Evolutionary conservation across 1,140 invertebrate species (phyloP).

Genomic region (Aphaenogaster floridana): DNA sequence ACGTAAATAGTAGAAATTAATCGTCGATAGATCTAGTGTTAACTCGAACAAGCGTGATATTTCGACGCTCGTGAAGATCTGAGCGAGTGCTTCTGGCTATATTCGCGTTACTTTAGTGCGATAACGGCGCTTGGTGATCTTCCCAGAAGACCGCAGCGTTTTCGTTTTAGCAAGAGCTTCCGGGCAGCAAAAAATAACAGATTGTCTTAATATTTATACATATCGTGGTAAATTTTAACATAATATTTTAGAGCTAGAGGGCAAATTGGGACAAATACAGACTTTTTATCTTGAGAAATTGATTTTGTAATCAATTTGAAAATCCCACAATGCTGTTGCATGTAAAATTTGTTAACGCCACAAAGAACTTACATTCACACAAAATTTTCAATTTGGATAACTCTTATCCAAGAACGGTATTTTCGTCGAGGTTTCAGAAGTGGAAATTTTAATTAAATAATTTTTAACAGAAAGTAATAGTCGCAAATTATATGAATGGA

Average conservation of each 20-base stretch:
- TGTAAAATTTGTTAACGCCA: background rate
- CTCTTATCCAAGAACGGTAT: too few relatives aligned
- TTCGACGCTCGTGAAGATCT: background rate
- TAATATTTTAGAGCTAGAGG: background rate
- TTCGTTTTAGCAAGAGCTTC: background rate
- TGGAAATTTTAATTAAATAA: background rate
- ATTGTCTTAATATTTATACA: background rate
- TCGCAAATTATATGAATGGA: background rate
- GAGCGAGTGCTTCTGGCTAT: background rate
- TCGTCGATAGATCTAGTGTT: too few relatives aligned
- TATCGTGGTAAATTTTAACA: background rate
- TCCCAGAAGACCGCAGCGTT: slow-evolving; percentile 9
- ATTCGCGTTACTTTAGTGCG: slow-evolving; percentile 4
- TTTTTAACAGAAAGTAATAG: background rate
- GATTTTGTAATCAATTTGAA: background rate
- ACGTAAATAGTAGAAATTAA: too few relatives aligned
- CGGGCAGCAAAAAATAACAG: background rate
- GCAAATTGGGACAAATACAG: background rate
- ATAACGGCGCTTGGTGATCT: background rate
- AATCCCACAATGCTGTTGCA: too few relatives aligned
- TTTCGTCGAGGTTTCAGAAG: too few relatives aligned
- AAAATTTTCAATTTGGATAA: background rate
- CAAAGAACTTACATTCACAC: background rate
- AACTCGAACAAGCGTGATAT: background rate
- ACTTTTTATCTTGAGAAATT: background rate